Base-by-base conservation (phyloP, 2,797 vertebrate genomes). In the Mionectes olivaceus region DNA sequence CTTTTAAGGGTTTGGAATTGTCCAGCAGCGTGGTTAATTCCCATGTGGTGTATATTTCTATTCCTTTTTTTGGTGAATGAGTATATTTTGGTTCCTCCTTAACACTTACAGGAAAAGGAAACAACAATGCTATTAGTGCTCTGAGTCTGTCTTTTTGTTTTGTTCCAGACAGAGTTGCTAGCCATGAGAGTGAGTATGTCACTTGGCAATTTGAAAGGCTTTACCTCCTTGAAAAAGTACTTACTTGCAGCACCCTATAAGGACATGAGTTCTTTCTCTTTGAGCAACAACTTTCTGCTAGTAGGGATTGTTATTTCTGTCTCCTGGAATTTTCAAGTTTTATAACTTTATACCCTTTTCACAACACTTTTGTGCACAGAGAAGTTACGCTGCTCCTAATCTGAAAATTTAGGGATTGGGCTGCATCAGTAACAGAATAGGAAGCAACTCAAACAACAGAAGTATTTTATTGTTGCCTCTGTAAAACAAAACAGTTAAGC, bases 81-180 rank as follows among this genome's bases (percentile, higher is more conserved):
- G 53, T 94, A 23, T 82, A 50, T 90, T 95, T 94, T 88, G 39
- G 23, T 87, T 89, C 91, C 55, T 78, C 80, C 93, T 95, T 81
- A 95, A 86, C 84, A 87, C 93, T 97, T 94, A 91, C 93, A 97
- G 97, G 95, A 98, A 97, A 88, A 89, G 95, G 96, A 98, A 97
- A 91, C 85, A 93, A 71, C 79, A 64, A 25, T 85, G 67, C 85
- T 91, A 57, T 97, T 97, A 96, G 89, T 96, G 87, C 95, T 57
- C 69, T 79, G 37, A 82, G 71, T 74, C 82, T 96, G 89, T 79
- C 85, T 85, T 82, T 84, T 94, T 74, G 74, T 16, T 74, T 57
- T 60, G 37, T 89, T 88, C 94, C 95, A 95, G 92, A 56, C 64
- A 93, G 63, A 81, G 78, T 44, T 87, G 24, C 60, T 69, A 94